Evolutionary conservation across 2,888 invertebrate species (phyloP), one percentile per base, ranked within the genome.

Genomic region (Cheilosia impressa): DNA sequence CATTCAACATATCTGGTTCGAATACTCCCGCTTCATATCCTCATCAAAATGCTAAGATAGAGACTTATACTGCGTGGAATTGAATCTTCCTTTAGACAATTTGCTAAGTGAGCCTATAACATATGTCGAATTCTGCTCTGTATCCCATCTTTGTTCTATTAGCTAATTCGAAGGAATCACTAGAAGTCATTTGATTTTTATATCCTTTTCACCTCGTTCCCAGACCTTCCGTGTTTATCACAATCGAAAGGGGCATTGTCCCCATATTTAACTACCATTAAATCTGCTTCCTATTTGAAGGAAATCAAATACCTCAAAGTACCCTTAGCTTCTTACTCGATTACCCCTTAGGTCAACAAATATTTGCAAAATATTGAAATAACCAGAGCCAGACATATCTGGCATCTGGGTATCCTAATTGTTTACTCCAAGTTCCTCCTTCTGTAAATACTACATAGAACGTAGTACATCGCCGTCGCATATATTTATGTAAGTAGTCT

Each of bases 381-480:
- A 47, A 73, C 62, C 68, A 68, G 27, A 73, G 60, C 34, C 47
- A 17, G 55, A 4, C 17, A 68, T 60, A 13, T 27, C n/a, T 38
- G 19, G 19, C n/a, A n/a, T n/a, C n/a, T n/a, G 13, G 13, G 13
- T 13, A 38, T 13, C 13, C 4, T 1, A 24, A 41, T 53, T 75
- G 66, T 66, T 73, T 68, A 68, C 53, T 60, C 53, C 47, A 55
- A 80, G 24, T 80, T 55, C 19, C 47, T 62, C 24, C 13, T 80
- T 73, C 73, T 62, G 66, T 52, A 80, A 73, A 80, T 66, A 63
- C 19, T 45, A n/a, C 45, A 55, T 47, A 38, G 19, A 19, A 22
- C 34, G 15, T 34, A 31, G 17, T 17, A 13, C 10, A 13, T 9
- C n/a, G 34, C 4, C 19, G n/a, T 43, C 22, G 19, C 10, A 52